Conservation (phyloP, 2,888 invertebrate genomes). For the Aleiodes testaceus region DNA sequence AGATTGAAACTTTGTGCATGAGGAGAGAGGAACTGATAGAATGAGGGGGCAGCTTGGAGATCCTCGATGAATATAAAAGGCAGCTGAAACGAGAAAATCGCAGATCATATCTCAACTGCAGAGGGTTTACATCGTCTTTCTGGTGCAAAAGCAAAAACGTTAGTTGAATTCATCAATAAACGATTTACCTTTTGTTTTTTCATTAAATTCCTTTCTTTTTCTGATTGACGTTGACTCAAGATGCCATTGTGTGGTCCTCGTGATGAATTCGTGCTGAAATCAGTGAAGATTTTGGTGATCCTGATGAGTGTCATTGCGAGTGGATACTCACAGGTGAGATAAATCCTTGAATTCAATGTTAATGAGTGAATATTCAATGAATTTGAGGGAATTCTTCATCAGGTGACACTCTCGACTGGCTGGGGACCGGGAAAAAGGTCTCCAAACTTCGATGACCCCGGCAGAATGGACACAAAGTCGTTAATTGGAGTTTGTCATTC, state of each 20-base stretch:
- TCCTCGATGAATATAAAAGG: neutral
- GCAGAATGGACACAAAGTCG: constrained; percentile 33
- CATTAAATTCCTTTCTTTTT: neutral
- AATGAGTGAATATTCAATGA: no score
- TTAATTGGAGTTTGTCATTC: constrained; percentile 23
- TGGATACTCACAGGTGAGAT: neutral
- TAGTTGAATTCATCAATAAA: neutral
- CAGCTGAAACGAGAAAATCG: neutral
- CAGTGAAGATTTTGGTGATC: no score
- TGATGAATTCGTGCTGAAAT: no score
- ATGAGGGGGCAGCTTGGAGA: neutral
- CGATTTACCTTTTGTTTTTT: neutral
- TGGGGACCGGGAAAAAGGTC: constrained; percentile 50
- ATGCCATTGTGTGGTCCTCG: no score
- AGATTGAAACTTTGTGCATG: neutral
- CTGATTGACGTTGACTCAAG: neutral
- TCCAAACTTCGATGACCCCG: constrained; percentile 25
- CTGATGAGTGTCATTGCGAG: no score
- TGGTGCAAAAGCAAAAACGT: neutral
- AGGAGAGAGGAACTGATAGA: neutral
- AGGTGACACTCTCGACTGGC: constrained; percentile 50
- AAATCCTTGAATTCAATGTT: no score
- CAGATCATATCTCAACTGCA: neutral
- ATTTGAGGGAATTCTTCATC: neutral
- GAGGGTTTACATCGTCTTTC: neutral